phyloP scores from a whole-genome alignment of 2,888 invertebrate genomes.

The Drosophila niveifrons region DNA sequence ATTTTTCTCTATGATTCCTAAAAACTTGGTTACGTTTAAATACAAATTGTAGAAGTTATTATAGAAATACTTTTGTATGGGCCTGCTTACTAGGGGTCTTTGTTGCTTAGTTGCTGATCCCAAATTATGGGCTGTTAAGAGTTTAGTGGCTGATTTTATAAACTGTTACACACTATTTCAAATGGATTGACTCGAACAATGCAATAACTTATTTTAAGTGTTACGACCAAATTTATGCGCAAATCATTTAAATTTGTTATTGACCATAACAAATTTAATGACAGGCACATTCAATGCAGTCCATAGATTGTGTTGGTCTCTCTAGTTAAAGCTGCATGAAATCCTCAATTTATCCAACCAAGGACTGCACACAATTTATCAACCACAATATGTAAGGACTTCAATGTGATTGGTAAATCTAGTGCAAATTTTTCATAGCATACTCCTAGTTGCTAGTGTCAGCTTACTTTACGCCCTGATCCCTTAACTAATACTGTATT shows the following conservation, averaged over 20 bases:
- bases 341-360: conserved; percentile 18
- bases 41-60: too few relatives aligned
- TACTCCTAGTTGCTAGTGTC: conserved; percentile 53
- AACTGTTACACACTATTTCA: background rate
- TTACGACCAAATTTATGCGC: background rate
- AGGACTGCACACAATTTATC: conserved; percentile 26
- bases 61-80: too few relatives aligned
- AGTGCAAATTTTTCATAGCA: conserved; percentile 47
- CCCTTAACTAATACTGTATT: conserved; percentile 34
- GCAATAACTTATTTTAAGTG: conserved; percentile 1
- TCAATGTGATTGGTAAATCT: conserved; percentile 19
- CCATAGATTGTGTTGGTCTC: conserved; percentile 7
- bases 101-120: too few relatives aligned
- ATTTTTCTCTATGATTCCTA: too few relatives aligned
- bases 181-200: background rate
- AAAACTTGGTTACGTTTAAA: too few relatives aligned
- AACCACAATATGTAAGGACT: conserved; percentile 12
- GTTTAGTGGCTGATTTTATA: background rate
- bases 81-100: too few relatives aligned
- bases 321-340: conserved; percentile 6
- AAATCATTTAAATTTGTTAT: conserved; percentile 26
- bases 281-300: background rate
- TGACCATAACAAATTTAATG: conserved; percentile 33
- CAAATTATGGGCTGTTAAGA: background rate
- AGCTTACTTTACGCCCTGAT: conserved; percentile 60